Base-by-base conservation (phyloP, 2,113 vertebrate species). In the Lepisosteus osseus region DNA sequence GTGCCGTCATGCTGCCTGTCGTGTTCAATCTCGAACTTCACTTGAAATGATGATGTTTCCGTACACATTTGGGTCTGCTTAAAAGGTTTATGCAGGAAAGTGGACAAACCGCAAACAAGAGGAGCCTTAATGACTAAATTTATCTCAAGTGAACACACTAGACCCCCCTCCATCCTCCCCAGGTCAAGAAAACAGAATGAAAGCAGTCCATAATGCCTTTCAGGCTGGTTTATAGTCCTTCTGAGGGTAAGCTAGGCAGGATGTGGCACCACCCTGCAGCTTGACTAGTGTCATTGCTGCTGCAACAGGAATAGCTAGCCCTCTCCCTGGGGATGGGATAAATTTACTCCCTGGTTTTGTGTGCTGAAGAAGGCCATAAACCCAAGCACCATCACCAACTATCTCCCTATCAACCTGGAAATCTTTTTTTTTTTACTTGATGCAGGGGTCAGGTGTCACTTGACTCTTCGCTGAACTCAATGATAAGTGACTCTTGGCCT, bases 321-420 rank as follows among this genome's bases (percentile, higher is more conserved):
- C 44, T 41, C 74, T 45, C 62, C 73, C 62, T 67, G 70, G 71
- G 51, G 77, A 47, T 59, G 61, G 41, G 12, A 65, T 61, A 51
- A 9, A 72, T 66, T 17, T 71, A 68, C 9, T 47, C 47, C n/a
- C 65, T 78, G 70, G 15, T 29, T 11, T 54, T 47, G 42, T 51
- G 11, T n/a, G n/a, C 41, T 51, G 61, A 40, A 12, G 9, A n/a
- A 8, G 45, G 61, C 17, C 40, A 44, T 64, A 71, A 61, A 71
- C 41, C 61, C 51, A 15, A 71, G 8, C 45, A 3, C 56, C 17
- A 72, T 75, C 61, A 54, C 7, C 2, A 13, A 45, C 44, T 65
- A 57, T n/a, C 56, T 47, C 7, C 61, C 63, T 59, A 69, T 74
- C 69, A 76, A 74, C 61, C 73, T 29, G 29, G 29, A 29, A 29